Conservation (phyloP, 2,797 vertebrate genomes). For the Hoplostethus atlanticus region DNA sequence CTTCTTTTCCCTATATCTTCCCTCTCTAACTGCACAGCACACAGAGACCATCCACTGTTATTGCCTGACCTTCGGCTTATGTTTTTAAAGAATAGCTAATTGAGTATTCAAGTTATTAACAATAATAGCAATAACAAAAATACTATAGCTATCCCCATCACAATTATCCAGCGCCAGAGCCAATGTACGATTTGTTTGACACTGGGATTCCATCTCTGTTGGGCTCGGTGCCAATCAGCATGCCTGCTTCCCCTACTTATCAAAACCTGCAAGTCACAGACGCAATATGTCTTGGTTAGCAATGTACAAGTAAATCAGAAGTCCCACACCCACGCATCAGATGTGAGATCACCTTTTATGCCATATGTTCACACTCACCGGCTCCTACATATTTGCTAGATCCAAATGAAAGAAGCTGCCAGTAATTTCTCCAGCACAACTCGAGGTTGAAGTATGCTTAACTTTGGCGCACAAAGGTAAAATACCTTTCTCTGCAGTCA, state of each 20-base stretch:
- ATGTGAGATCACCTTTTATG: conserved; percentile 3
- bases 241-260: conserved; percentile 11
- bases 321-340: neutral
- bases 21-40: conserved; percentile 27
- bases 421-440: neutral
- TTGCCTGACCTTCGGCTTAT: conserved; percentile 8
- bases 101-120: neutral
- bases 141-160: conserved; percentile 5
- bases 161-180: conserved; percentile 12
- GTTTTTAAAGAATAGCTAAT: conserved; percentile 18
- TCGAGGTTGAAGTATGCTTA: conserved; percentile 5
- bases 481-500: conserved; percentile 1
- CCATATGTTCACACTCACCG: neutral
- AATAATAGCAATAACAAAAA: conserved; percentile 16
- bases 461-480: conserved; percentile 1
- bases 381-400: neutral
- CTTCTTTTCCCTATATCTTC: conserved; percentile 36
- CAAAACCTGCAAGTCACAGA: conserved; percentile 63
- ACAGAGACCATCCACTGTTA: conserved; percentile 22
- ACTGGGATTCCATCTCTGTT: conserved; percentile 22
- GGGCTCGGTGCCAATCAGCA: conserved; percentile 25
- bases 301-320: conserved; percentile 39
- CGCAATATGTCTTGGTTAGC: conserved; percentile 42
- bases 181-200: conserved; percentile 13
- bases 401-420: conserved; percentile 22